Evolutionary conservation across 2,113 vertebrate genomes (phyloP).

Genomic region (Anoura caudifer): DNA sequence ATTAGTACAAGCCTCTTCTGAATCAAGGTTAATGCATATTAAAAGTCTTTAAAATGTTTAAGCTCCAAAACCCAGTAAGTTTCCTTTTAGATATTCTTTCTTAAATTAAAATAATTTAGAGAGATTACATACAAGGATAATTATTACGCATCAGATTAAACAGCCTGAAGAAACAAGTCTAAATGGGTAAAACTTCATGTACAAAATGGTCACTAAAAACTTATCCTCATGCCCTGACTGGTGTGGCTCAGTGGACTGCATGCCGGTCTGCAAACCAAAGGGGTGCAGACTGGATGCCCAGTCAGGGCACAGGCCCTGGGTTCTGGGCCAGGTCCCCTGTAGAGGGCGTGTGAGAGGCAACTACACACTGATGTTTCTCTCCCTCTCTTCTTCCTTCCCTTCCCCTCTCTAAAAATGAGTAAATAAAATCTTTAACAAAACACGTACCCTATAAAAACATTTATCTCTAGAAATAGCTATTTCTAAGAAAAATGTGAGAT

Average conservation of each 20-base stretch:
- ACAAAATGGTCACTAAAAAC: constrained; percentile 14
- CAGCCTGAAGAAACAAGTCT: not conserved
- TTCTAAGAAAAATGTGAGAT: not conserved
- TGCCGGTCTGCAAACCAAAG: not conserved
- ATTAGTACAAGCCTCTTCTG: not conserved
- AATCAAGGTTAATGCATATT: not conserved
- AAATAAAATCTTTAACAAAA: too few relatives aligned
- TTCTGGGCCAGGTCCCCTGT: too few relatives aligned
- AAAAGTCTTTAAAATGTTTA: not conserved
- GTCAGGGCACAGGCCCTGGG: too few relatives aligned
- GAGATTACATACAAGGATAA: not conserved
- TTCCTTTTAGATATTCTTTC: not conserved
- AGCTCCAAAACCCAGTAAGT: not conserved
- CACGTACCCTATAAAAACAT: not conserved
- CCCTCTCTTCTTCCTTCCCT: too few relatives aligned
- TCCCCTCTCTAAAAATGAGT: too few relatives aligned
- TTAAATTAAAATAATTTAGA: not conserved
- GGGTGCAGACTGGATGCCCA: not conserved
- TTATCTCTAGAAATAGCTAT: not conserved
- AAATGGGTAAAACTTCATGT: not conserved
- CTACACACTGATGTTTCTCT: too few relatives aligned
- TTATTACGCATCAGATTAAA: not conserved
- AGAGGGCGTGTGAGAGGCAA: too few relatives aligned
- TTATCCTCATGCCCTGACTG: not conserved
- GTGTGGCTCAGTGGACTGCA: too few relatives aligned